Conservation (phyloP, 2,888 invertebrate genomes). For the Dasysyrphus tricinctus region DNA sequence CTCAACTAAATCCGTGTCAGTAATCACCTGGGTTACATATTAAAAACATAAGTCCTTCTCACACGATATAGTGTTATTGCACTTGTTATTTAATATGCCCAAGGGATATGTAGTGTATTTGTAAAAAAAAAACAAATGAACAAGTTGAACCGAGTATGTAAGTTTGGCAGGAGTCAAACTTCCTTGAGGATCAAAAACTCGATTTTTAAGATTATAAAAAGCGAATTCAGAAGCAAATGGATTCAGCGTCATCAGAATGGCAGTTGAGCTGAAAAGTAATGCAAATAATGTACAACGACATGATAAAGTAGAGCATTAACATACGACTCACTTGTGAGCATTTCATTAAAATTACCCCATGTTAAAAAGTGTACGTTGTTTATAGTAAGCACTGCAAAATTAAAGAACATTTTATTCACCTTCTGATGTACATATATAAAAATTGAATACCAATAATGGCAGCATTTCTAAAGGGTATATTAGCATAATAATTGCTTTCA, state of each 20-base stretch:
- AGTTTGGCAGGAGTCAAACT: too few species aligned
- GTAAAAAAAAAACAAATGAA: neutral
- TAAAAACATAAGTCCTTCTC: conserved; percentile 24
- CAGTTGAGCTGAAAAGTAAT: too few species aligned
- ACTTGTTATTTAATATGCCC: neutral
- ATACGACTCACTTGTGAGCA: neutral
- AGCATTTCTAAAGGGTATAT: conserved; percentile 22
- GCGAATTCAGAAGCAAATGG: too few species aligned
- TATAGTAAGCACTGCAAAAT: neutral
- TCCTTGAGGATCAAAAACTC: too few species aligned
- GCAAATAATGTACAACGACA: too few species aligned
- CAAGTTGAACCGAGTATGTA: too few species aligned
- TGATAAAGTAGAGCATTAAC: neutral
- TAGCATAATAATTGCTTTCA: conserved; percentile 38
- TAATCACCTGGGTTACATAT: conserved; percentile 56
- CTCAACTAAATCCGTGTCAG: conserved; percentile 62
- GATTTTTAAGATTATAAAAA: too few species aligned
- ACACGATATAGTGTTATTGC: conserved; percentile 46
- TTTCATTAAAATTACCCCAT: neutral
- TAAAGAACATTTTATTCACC: neutral
- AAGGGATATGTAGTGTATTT: neutral
- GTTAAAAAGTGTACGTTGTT: neutral
- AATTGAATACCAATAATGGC: conserved; percentile 34
- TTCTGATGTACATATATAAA: conserved; percentile 2
- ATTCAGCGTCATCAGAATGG: too few species aligned